A percentile compares a stretch with the other conserved stretches of the same genome.
These are phyloP conservation scores for Chromoteleia sp. DNA, from an alignment of 2,888 invertebrate species.

Conservation along the genomic window DNA sequence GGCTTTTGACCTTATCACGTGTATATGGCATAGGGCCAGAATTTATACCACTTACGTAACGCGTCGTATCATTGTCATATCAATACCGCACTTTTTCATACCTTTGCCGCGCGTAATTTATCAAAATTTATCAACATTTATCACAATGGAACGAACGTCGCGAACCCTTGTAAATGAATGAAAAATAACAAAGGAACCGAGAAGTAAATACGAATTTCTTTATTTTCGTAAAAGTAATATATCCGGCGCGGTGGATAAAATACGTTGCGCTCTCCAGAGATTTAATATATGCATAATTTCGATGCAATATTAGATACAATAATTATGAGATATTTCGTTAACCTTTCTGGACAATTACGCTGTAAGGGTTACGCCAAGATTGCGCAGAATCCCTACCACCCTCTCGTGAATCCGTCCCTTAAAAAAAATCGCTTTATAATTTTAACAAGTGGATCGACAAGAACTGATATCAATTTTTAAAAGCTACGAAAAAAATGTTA, in stretches of 20 bases:
- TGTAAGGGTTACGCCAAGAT: no score
- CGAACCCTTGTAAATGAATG: background rate
- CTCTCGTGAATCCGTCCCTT: no score
- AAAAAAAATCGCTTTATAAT: no score
- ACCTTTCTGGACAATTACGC: background rate
- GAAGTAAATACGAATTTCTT: conserved; percentile 14
- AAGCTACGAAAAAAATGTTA: no score
- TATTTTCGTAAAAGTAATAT: conserved; percentile 13
- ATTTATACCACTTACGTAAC: conserved; percentile 65
- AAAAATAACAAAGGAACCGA: background rate
- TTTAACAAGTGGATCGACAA: no score
- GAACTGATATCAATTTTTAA: no score
- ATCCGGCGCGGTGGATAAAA: conserved; percentile 13
- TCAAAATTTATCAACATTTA: conserved; percentile 25
- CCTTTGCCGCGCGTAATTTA: conserved; percentile 19
- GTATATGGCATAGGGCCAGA: conserved; percentile 56
- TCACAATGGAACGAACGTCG: no score
- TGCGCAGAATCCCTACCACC: no score
- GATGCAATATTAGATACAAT: conserved; percentile 15
- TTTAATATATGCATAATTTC: conserved; percentile 34
- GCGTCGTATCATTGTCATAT: conserved; percentile 54
- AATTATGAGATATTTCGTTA: background rate
- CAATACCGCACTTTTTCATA: conserved; percentile 37
- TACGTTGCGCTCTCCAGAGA: conserved; percentile 4
- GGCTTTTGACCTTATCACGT: conserved; percentile 64